Evolutionary conservation across 2,888 invertebrate species (phyloP), one percentile per base, ranked within the genome.

Genomic region (Phrixothrix hirtus): DNA sequence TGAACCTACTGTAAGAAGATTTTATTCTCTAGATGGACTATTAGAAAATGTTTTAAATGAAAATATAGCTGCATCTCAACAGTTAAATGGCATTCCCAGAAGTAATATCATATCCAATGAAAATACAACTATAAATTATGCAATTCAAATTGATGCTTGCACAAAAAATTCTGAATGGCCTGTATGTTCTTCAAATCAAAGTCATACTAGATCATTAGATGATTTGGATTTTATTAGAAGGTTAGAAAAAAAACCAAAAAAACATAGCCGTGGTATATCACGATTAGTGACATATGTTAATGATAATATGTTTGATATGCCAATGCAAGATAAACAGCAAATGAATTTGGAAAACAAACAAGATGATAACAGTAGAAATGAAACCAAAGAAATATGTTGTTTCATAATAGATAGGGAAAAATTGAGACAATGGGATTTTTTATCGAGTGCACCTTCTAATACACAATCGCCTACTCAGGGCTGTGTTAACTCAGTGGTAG

Each of bases 401-500:
- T 76, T 75, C 62, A 69, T 70, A 74, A 84, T 91, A 66, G 92
- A 92, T 78, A 84, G 92, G 65, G 92, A 92, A 77, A 91, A 88
- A 63, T 81, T 92, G 64, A 82, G 92, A 42, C 92, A 92, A 70
- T 92, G 92, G 92, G 92, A 92, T 77, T 82, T 91, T 66, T 83
- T 92, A 85, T 92, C 92, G 53, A 91, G 91, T 79, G 91, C 76
- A 37, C 75, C 76, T 37, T 70, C 73, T 30, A 73, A 74, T 60
- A 53, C 58, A 26, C 50, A 59, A 60, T 58, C 62, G 51, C 69
- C 69, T 61, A 67, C 57, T 49, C 63, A 63, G 58, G 65, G 66
- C 59, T 64, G 63, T 66, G 65, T 60, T 66, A 67, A 68, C 60
- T 61, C 67, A 60, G 70, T 72, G 71, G 70, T 70, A 70, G 72